phyloP scores from a whole-genome alignment of 2,113 vertebrate genomes.

The Epinephelus moara region DNA sequence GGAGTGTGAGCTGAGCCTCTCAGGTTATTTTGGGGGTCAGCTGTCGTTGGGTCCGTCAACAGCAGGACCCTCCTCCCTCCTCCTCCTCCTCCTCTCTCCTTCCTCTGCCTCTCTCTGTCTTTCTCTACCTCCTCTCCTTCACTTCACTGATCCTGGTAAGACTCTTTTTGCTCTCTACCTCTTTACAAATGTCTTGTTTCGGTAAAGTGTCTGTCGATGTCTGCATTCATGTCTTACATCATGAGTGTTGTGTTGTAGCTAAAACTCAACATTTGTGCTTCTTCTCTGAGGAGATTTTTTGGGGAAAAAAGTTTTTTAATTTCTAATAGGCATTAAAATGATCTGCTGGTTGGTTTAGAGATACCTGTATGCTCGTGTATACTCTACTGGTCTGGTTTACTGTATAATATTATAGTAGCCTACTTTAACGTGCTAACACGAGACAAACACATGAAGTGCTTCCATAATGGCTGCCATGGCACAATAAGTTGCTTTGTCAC shows the following conservation, averaged over 20 bases:
- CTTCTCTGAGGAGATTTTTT: background rate
- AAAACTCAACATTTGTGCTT: background rate
- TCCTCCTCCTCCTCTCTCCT: constrained; percentile 57
- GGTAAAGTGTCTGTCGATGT: background rate
- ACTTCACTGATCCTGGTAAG: constrained; percentile 62
- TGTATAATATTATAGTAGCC: background rate
- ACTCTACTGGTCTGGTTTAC: background rate
- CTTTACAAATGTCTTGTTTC: background rate
- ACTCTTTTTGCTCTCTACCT: background rate
- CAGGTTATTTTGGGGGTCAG: constrained; percentile 83
- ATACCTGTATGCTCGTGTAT: background rate
- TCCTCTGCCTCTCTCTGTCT: constrained; percentile 11
- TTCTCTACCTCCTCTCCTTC: constrained; percentile 58
- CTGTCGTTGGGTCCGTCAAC: constrained; percentile 70
- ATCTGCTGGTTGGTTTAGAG: too few species aligned
- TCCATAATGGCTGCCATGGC: constrained; percentile 10
- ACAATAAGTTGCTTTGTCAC: background rate
- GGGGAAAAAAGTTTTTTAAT: background rate
- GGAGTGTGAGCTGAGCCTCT: constrained; percentile 45
- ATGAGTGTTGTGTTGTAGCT: background rate
- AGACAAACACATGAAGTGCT: background rate
- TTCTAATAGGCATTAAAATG: too few species aligned
- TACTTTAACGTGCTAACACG: background rate
- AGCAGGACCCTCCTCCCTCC: constrained; percentile 62
- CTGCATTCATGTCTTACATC: too few species aligned